Evolutionary conservation across 1,140 invertebrate species (phyloP).

Genomic region (Palaemon carinicauda): DNA sequence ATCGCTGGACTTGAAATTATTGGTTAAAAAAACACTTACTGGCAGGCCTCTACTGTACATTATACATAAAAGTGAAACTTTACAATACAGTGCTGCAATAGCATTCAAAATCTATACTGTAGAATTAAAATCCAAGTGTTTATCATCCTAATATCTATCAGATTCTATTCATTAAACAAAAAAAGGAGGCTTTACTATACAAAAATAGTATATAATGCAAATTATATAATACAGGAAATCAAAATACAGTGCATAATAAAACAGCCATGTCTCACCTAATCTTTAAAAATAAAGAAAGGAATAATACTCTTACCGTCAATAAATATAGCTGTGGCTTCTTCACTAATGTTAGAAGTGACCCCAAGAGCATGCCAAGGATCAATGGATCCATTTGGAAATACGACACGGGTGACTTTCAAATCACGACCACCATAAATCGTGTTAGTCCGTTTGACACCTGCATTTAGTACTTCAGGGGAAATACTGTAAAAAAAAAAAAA

Average conservation of each 20-base stretch:
- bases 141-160: too few relatives aligned
- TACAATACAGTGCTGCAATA: too few relatives aligned
- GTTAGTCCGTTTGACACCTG: conserved; percentile 70
- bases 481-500: conserved; percentile 67
- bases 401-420: conserved; percentile 77
- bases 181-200: too few relatives aligned
- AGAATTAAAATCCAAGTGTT: too few relatives aligned
- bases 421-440: conserved; percentile 70
- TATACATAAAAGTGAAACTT: too few relatives aligned
- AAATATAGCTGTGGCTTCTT: conserved; percentile 63
- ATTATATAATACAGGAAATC: too few relatives aligned
- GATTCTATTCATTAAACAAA: too few relatives aligned
- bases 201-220: too few relatives aligned
- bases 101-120: too few relatives aligned
- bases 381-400: conserved; percentile 89
- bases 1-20: too few relatives aligned
- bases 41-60: too few relatives aligned
- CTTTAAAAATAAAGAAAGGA: not conserved
- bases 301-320: conserved; percentile 59
- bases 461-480: conserved; percentile 63
- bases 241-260: not conserved
- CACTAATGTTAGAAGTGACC: conserved; percentile 61
- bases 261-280: not conserved
- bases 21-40: too few relatives aligned
- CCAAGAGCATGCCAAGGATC: conserved; percentile 93